phyloP scores from a whole-genome alignment of 2,797 vertebrate genomes.

The Atherinosoma microstoma region DNA sequence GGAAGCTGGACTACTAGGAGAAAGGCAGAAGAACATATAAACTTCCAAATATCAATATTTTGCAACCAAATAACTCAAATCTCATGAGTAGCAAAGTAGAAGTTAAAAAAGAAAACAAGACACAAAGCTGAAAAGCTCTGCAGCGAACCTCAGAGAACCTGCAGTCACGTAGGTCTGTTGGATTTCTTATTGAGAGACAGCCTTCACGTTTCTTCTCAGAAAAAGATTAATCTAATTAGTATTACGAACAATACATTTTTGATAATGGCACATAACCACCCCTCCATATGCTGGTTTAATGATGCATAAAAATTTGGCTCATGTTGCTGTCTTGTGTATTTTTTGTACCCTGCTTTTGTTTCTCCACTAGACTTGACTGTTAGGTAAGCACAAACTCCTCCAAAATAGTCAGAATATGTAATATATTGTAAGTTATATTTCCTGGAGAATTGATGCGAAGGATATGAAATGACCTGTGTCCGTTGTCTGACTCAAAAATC shows the following conservation, averaged over 20 bases:
- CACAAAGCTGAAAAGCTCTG: too few species aligned
- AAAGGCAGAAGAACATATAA: too few species aligned
- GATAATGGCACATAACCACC: not conserved
- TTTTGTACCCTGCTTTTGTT: conserved; percentile 3
- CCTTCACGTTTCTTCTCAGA: too few species aligned
- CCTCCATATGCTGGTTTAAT: not conserved
- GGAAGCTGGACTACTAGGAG: too few species aligned
- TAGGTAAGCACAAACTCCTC: not conserved
- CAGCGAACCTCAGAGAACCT: too few species aligned
- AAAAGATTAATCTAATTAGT: too few species aligned
- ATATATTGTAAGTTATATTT: conserved; percentile 39
- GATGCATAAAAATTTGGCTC: conserved; percentile 23
- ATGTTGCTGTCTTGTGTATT: conserved; percentile 4
- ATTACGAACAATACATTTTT: not conserved
- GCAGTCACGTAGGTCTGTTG: too few species aligned
- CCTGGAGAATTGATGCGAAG: conserved; percentile 44
- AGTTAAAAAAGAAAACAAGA: too few species aligned
- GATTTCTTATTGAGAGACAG: too few species aligned
- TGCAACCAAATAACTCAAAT: too few species aligned
- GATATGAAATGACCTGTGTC: conserved; percentile 58
- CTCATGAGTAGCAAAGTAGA: too few species aligned
- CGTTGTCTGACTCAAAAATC: conserved; percentile 53
- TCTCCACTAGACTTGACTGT: not conserved
- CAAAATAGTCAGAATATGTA: not conserved
- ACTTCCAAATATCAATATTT: too few species aligned